Evolutionary conservation across 1,140 invertebrate genomes (phyloP), one percentile per base, ranked within the genome.

Genomic region (Temnothorax nylanderi): DNA sequence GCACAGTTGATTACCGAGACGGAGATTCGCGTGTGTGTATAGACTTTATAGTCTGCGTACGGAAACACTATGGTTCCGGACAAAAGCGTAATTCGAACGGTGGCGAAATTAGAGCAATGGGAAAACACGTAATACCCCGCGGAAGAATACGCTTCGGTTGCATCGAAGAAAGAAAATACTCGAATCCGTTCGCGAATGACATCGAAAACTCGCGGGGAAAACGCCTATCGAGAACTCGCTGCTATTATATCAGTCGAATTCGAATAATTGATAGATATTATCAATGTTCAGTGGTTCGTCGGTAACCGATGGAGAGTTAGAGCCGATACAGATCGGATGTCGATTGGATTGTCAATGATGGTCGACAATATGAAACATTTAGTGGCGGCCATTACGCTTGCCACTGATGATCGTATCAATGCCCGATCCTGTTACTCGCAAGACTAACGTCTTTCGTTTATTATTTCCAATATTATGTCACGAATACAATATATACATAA

Each of bases 1-100:
- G 49, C 41, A 18, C 64, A 16, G 11, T 58, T 80, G 87, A 82
- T 88, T 85, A 89, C 21, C 65, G 44, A 80, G 60, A 65, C 81
- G 84, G 82, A 90, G 82, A 72, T 88, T 78, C 69, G 26, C 32
- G 37, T 3, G 47, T 37, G 18, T 3, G 56, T 32, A 67, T 44
- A 67, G 16, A 60, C 74, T 41, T 54, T 34, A 16, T 44, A 65
- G 37, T 41, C 10, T n/a, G 60, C 41, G 16, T 26, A 49, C 58
- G 51, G 34, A 26, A 56, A n/a, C 26, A 16, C 26, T 32, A 3
- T 21, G 18, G 60, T 64, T 47, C 18, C n/a, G 51, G 13, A 49
- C 41, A 37, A 16, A 85, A 67, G 64, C 21, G 26, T 76, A 21
- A 80, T 60, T 77, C 84, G 84, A 89, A 87, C 81, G 65, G 56